Evolutionary conservation across 2,888 invertebrate species (phyloP), one percentile per base, ranked within the genome.

Genomic region (Diaphora mendica): DNA sequence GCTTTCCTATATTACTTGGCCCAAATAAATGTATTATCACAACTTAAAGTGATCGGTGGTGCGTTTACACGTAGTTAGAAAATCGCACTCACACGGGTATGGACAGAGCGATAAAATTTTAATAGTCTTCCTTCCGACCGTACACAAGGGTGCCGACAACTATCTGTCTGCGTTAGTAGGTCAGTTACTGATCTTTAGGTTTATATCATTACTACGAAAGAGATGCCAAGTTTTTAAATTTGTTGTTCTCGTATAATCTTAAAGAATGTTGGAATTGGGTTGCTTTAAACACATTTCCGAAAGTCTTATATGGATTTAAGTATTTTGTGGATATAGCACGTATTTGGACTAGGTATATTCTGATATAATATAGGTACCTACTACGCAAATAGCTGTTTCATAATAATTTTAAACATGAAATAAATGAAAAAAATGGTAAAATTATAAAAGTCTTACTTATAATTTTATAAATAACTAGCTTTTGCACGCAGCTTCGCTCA

Each of bases 1-100:
- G 76, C 75, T 82, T 78, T 73, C 70, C 68, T 44, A 69, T 71
- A 76, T 77, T 78, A 77, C 76, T 81, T 82, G 74, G 64, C 79
- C 76, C 68, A 77, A 80, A 84, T 80, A 59, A 69, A 68, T 70
- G 48, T n/a, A n/a, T 68, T 75, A n/a, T 72, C 69, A 73, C 64
- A 71, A 30, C 68, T 78, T 62, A 73, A 26, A 73, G 20, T 72
- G 64, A 72, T 26, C 26, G 17, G 62, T 30, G 62, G 30, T 23
- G 33, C n/a, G 48, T 48, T 23, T 11, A 20, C 23, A 62, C 30
- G 2, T 48, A 23, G 11, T 20, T 20, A 48, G 8, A n/a, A 42
- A 26, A 44, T 30, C 30, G 9, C 44, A 33, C 20, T 44, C 42
- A 67, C 26, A 26, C 26, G 17, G 23, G 20, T 44, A 66, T 30